Base-by-base conservation (phyloP, 2,888 invertebrate genomes). In the Masnerella sp. region DNA sequence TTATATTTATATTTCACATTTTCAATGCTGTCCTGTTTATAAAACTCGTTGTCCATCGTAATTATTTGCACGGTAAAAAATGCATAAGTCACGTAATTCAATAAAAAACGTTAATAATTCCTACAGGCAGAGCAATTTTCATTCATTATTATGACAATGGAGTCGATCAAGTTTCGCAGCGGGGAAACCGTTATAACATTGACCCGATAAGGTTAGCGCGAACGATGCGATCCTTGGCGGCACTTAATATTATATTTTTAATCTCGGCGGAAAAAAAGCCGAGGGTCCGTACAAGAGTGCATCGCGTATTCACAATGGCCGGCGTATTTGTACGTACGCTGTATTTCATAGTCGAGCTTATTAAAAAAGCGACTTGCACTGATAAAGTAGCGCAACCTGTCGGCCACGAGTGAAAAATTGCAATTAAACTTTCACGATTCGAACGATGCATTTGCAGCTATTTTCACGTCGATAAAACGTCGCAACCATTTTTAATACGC, bases 241-340 rank as follows among this genome's bases (percentile, higher is more conserved):
- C n/a, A n/a, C 42, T 67, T 42, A 58, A 68, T 49, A 52, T 45
- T 59, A 52, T 68, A 68, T 58, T 58, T 68, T 51, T 68, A 68
- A 68, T 68, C 56, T 34, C n/a, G 18, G 49, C 40, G 22, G 42
- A 58, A 58, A 58, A 51, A 56, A 34, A 38, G 17, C 12, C 34
- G 5, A 32, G 5, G 32, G 8, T 8, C 8, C 47, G 42, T 54
- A 47, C 45, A 43, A 34, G 38, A 15, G 34, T n/a, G 9, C 45
- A 43, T 43, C 22, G 17, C 12, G 20, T 34, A 64, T 54, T 47
- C 28, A 28, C 56, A 47, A 58, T 56, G 22, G 22, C 15, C 47
- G 15, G 15, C 20, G 22, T 56, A 47, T 32, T 56, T 56, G 25
- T 58, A 54, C 14, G 38, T 47, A 38, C 56, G 36, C 45, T 47